phyloP scores from a whole-genome alignment of 2,797 vertebrate species.

The Pseudochaenichthys georgianus region DNA sequence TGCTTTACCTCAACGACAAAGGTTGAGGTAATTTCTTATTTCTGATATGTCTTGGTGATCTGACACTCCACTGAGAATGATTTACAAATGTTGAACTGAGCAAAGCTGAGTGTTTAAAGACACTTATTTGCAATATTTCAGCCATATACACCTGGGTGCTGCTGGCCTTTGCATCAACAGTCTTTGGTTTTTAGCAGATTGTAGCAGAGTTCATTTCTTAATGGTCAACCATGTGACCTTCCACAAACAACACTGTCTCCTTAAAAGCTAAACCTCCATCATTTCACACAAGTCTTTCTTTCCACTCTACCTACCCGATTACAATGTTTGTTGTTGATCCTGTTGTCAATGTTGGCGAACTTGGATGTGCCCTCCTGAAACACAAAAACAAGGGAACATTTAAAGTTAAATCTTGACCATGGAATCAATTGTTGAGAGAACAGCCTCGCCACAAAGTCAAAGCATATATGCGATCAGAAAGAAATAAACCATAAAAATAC shows the following conservation, averaged over 20 bases:
- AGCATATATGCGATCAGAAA: neutral
- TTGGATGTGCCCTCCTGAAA: conserved; percentile 85
- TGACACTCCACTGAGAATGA: conserved; percentile 1
- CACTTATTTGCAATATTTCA: neutral
- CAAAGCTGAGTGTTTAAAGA: neutral
- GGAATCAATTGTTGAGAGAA: too few species aligned
- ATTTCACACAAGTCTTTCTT: neutral
- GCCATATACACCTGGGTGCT: neutral
- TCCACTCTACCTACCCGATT: conserved; percentile 71
- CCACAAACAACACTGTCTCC: neutral
- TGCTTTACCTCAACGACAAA: conserved; percentile 20
- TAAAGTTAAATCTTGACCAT: neutral
- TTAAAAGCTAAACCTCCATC: neutral
- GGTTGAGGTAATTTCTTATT: conserved; percentile 33
- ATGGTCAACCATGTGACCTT: neutral
- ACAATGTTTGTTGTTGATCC: conserved; percentile 77
- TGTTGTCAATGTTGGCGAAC: conserved; percentile 79
- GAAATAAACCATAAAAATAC: neutral
- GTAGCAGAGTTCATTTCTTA: neutral
- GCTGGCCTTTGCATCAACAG: neutral
- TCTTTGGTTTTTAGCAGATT: neutral
- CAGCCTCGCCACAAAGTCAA: neutral
- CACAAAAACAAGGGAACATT: conserved; percentile 26
- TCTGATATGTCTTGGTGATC: neutral
- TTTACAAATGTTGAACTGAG: conserved; percentile 12